phyloP scores from a whole-genome alignment of 2,797 vertebrate species.

The Eidolon dupreanum region DNA sequence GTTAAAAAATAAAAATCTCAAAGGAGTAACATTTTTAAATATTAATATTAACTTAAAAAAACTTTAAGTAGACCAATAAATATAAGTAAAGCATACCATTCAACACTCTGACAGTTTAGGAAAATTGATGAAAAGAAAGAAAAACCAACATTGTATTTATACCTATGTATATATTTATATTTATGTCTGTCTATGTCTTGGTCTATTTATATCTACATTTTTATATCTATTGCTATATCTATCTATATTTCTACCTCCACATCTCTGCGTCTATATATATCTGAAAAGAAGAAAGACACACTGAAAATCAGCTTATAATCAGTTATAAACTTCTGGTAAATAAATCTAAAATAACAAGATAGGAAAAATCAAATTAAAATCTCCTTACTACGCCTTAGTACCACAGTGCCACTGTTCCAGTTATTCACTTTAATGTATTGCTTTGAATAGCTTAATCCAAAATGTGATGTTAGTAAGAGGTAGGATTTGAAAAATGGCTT shows the following conservation, averaged over 20 bases:
- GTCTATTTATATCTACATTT: background rate
- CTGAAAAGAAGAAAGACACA: background rate
- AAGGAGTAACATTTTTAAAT: background rate
- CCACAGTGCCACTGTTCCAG: background rate
- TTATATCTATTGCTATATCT: background rate
- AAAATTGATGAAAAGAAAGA: slow-evolving; percentile 24
- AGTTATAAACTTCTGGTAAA: background rate
- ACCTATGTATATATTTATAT: background rate
- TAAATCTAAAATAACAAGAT: background rate
- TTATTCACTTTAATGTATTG: background rate
- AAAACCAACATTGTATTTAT: background rate
- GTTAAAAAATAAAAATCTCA: background rate
- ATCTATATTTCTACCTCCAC: background rate
- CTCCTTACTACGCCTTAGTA: background rate
- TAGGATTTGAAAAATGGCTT: background rate
- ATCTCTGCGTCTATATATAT: background rate
- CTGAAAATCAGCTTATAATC: background rate
- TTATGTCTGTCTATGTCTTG: background rate
- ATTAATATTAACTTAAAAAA: slow-evolving; percentile 30
- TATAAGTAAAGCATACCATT: background rate
- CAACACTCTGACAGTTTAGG: background rate
- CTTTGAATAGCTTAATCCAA: background rate
- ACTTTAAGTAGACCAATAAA: background rate
- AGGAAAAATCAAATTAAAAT: slow-evolving; percentile 21
- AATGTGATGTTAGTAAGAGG: background rate